Percentiles rank a stretch among this genome's conserved stretches.
Conservation (phyloP, 2,113 vertebrate genomes). For the Callocephalon fimbriatum region DNA sequence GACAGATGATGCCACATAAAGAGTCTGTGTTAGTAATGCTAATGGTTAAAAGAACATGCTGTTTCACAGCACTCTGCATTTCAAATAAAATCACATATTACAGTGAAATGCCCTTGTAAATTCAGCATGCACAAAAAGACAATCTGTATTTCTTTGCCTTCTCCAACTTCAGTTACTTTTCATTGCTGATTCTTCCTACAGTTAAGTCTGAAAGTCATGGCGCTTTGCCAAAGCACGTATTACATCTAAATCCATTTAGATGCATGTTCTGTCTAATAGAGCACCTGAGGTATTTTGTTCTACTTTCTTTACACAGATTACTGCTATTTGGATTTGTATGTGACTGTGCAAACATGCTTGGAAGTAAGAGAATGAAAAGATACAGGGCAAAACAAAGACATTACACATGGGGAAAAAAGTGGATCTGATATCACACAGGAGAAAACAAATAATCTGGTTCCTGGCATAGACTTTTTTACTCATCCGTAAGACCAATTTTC, state of each 20-base stretch:
- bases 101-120: not conserved
- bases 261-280: not conserved
- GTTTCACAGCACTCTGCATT: not conserved
- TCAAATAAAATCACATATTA: not conserved
- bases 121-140: not conserved
- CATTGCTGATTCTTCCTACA: not conserved
- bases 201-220: not conserved
- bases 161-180: not conserved
- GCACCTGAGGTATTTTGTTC: not conserved
- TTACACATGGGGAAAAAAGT: not conserved
- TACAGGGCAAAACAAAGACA: not conserved
- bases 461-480: not conserved
- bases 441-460: not conserved
- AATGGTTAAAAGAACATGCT: not conserved
- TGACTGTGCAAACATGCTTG: not conserved
- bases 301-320: not conserved
- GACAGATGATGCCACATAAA: not conserved
- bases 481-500: not conserved
- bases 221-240: not conserved
- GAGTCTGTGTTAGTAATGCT: not conserved
- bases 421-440: not conserved
- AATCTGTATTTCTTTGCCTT: not conserved
- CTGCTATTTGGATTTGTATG: not conserved
- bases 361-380: not conserved
- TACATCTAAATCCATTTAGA: slow-evolving; percentile 1